Percentiles rank a stretch among this genome's conserved stretches.
phyloP scores from a whole-genome alignment of 2,113 vertebrate genomes.

The Atrichornis clamosus region DNA sequence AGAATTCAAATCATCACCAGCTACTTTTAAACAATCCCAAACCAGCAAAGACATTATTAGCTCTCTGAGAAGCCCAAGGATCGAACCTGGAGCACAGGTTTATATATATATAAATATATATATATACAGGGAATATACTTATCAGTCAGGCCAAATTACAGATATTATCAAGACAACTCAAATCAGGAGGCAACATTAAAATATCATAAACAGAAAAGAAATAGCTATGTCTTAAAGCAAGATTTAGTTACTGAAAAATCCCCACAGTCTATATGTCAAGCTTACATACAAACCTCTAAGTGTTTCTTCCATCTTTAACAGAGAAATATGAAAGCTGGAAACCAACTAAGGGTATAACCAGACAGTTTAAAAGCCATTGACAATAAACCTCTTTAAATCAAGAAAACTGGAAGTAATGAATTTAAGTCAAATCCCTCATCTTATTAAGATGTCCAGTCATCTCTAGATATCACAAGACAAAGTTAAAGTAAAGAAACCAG shows the following conservation, averaged over 20 bases:
- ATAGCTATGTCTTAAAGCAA: background rate
- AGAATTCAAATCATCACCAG: background rate
- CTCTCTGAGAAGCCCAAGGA: background rate
- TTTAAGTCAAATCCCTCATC: background rate
- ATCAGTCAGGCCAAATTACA: background rate
- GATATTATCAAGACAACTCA: background rate
- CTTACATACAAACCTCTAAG: background rate
- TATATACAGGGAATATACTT: background rate
- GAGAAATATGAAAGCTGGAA: background rate
- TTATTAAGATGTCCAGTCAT: background rate
- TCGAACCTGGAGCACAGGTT: background rate
- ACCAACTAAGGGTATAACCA: background rate
- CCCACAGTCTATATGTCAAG: background rate
- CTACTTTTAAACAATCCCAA: background rate
- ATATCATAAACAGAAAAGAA: background rate
- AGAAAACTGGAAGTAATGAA: background rate
- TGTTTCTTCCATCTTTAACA: background rate
- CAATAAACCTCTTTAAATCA: background rate
- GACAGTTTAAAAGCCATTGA: background rate
- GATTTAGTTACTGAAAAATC: background rate
- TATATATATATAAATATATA: no score
- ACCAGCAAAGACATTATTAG: background rate
- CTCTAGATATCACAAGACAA: background rate
- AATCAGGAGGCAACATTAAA: background rate
- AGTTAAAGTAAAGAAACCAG: background rate